Evolutionary conservation across 64 coral and sea anemone genomes (phyloP).

Genomic region (Platygyra sinensis): DNA sequence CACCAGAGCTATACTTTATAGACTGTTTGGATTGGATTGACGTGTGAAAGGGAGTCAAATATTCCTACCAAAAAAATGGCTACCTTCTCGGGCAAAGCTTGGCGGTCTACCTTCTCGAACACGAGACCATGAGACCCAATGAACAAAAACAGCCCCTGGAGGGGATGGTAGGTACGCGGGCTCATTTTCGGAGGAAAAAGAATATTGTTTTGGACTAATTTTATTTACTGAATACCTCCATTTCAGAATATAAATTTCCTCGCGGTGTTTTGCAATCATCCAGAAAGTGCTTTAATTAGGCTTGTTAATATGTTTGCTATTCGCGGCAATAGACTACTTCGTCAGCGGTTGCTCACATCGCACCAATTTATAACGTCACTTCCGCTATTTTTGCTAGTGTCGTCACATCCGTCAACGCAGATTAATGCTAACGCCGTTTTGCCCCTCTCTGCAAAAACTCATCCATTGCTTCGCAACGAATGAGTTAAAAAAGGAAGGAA

Average conservation of each 20-base stretch:
- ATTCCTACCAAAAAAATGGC: constrained; percentile 45
- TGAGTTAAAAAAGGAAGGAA: constrained; percentile 1
- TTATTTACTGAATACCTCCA: constrained; percentile 12
- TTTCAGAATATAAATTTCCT: too few species aligned
- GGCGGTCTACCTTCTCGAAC: too few species aligned
- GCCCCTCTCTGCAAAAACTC: neutral
- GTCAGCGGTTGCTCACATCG: neutral
- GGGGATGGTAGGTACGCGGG: constrained; percentile 42
- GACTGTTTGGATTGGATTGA: too few species aligned
- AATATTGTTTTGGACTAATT: constrained; percentile 26
- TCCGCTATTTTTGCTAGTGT: neutral
- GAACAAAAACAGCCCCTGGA: constrained; percentile 43
- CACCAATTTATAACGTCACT: neutral
- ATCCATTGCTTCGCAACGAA: neutral
- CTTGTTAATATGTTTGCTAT: too few species aligned
- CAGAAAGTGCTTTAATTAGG: too few species aligned
- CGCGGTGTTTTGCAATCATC: too few species aligned
- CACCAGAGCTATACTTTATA: too few species aligned
- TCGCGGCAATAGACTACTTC: too few species aligned
- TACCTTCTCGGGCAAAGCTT: too few species aligned
- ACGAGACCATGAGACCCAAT: neutral
- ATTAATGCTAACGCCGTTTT: neutral
- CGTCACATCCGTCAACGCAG: neutral
- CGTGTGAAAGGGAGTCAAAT: constrained; percentile 43
- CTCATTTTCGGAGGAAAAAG: constrained; percentile 28